phyloP scores from a whole-genome alignment of 2,797 vertebrate genomes.

The Mus spretus region DNA sequence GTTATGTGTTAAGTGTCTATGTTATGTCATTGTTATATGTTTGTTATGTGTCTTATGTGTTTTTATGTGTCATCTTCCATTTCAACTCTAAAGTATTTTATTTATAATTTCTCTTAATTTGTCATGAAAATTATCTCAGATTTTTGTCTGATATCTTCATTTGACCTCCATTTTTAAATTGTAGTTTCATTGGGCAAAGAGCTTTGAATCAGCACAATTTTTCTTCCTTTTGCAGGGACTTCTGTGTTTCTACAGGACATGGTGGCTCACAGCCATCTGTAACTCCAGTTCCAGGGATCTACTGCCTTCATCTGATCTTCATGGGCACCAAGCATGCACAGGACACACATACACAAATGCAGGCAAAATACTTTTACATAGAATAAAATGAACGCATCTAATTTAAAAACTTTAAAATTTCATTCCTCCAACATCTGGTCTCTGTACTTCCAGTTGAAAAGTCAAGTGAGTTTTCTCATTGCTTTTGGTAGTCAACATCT shows the following conservation, averaged over 20 bases:
- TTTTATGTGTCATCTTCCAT: background rate
- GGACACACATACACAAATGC: background rate
- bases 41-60: background rate
- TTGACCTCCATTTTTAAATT: background rate
- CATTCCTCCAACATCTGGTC: background rate
- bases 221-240: background rate
- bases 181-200: background rate
- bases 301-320: background rate
- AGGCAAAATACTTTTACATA: background rate
- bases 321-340: background rate
- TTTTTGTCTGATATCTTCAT: background rate
- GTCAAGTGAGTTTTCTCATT: background rate
- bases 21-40: too few species aligned
- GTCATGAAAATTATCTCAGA: background rate
- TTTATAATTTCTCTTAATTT: background rate
- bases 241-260: background rate
- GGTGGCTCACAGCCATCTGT: background rate
- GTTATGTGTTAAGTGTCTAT: background rate
- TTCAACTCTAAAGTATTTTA: conserved; percentile 5
- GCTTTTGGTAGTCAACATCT: background rate
- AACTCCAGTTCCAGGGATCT: background rate
- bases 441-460: background rate
- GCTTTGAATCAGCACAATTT: background rate
- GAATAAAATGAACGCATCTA: background rate
- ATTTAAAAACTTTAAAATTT: background rate